Evolutionary conservation across 2,113 vertebrate genomes (phyloP), one percentile per base, ranked within the genome.

Genomic region (mouse (Mus musculus)): DNA sequence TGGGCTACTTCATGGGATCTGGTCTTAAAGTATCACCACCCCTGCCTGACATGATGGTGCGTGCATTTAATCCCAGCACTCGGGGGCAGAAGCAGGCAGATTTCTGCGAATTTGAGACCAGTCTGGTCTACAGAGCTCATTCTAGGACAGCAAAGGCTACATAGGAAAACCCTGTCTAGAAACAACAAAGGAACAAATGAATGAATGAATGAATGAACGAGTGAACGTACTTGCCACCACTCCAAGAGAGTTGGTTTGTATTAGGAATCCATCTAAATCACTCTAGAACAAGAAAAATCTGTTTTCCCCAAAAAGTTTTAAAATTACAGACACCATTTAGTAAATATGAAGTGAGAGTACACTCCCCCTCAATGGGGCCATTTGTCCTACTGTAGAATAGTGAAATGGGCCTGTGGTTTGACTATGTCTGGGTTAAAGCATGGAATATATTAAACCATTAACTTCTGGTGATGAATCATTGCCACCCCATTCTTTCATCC

Each of bases 401-500:
- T 82, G 7, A 86, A 12, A 80, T 76, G 84, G 84, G 93, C 10
- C 13, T 54, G 33, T 16, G 49, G 67, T 54, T 87, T 95, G 95
- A 69, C 92, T 82, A 39, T 49, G 22, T 46, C 46, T 56, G 90
- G 63, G 33, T 96, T 92, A 96, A 0, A 89, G 54, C 33, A 56
- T n/a, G 10, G 61, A 82, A 93, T 42, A 77, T 3, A 36, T 87
- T 92, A 94, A 78, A 94, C 36, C 5, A 5, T 76, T 91, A 95
- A 22, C 69, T 80, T 84, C 77, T 80, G 56, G 56, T 24, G 84
- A 96, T 88, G 72, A 95, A 94, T 95, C 96, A 97, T 87, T 46
- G 59, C 76, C 90, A 90, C 73, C 90, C 91, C 82, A 82, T 89
- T 95, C 92, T 96, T 94, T 94, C 95, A 97, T 76, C 85, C 92